A percentile compares a stretch with the other conserved stretches of the same genome.
These are phyloP conservation scores for Limenitis camilla DNA, from an alignment of 2,888 invertebrate genomes.

Conservation along the genomic window DNA sequence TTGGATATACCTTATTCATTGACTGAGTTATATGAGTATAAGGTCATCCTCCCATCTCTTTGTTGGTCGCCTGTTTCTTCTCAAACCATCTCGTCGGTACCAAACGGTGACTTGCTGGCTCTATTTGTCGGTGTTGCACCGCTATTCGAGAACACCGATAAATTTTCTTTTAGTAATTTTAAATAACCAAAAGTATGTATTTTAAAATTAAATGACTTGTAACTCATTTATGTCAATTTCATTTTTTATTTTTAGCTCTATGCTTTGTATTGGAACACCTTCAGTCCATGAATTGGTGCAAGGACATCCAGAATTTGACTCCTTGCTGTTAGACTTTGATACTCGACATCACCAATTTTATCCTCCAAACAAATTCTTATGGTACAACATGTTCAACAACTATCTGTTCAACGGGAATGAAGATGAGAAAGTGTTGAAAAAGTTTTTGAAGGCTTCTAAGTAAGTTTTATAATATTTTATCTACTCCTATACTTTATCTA, in stretches of 20 bases:
- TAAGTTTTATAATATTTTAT: conserved; percentile 38
- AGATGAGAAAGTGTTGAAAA: conserved; percentile 71
- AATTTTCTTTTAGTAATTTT: background rate
- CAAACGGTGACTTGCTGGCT: too few relatives aligned
- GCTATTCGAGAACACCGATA: too few relatives aligned
- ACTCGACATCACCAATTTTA: conserved; percentile 80
- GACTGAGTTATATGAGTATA: too few relatives aligned
- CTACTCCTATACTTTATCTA: background rate
- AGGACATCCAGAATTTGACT: conserved; percentile 49
- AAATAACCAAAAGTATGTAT: background rate
- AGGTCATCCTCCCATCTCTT: too few relatives aligned
- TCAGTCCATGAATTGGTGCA: conserved; percentile 83
- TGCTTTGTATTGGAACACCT: conserved; percentile 91
- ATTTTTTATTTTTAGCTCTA: conserved; percentile 67
- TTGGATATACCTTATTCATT: too few relatives aligned
- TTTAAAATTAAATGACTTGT: background rate
- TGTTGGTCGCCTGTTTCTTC: too few relatives aligned
- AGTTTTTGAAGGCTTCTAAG: conserved; percentile 76
- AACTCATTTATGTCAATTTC: background rate
- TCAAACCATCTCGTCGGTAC: too few relatives aligned
- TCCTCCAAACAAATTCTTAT: conserved; percentile 78
- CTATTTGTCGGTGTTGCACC: too few relatives aligned
- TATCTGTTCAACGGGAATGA: conserved; percentile 82
- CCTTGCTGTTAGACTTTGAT: conserved; percentile 88
- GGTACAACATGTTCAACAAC: conserved; percentile 94